phyloP scores from a whole-genome alignment of 1,140 invertebrate genomes.

The Ceratitis capitata region DNA sequence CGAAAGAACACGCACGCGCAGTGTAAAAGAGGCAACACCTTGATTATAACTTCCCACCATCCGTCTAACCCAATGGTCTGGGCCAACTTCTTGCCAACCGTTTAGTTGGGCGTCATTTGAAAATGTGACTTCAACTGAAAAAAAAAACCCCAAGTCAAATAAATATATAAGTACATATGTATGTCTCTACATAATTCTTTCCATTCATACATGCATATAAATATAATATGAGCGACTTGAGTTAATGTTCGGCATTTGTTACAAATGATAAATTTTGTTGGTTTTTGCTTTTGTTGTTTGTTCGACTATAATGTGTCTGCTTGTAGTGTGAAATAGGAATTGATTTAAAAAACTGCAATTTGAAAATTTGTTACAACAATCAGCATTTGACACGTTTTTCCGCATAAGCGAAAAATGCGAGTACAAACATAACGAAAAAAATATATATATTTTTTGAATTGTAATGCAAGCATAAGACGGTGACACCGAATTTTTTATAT shows the following conservation, averaged over 20 bases:
- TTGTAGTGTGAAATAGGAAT: background rate
- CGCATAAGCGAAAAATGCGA: background rate
- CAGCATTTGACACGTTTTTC: conserved; percentile 34
- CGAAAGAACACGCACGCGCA: conserved; percentile 32
- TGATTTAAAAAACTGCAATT: conserved; percentile 27
- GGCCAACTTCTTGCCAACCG: background rate
- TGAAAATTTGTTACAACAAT: conserved; percentile 34
- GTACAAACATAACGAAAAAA: background rate
- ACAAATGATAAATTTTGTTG: background rate
- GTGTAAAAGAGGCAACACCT: background rate
- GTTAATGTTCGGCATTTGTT: background rate
- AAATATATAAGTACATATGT: background rate
- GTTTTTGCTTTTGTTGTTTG: background rate
- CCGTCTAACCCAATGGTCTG: background rate
- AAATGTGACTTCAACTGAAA: background rate
- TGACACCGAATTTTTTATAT: background rate
- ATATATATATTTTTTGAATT: background rate
- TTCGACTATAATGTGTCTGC: background rate
- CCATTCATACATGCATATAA: background rate
- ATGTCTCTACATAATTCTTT: background rate
- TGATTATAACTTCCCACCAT: background rate
- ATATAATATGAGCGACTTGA: no score
- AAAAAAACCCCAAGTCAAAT: background rate
- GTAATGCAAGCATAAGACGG: background rate
- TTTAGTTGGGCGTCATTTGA: background rate